phyloP scores from a whole-genome alignment of 2,797 vertebrate genomes.

The Poliocrania exsul region DNA sequence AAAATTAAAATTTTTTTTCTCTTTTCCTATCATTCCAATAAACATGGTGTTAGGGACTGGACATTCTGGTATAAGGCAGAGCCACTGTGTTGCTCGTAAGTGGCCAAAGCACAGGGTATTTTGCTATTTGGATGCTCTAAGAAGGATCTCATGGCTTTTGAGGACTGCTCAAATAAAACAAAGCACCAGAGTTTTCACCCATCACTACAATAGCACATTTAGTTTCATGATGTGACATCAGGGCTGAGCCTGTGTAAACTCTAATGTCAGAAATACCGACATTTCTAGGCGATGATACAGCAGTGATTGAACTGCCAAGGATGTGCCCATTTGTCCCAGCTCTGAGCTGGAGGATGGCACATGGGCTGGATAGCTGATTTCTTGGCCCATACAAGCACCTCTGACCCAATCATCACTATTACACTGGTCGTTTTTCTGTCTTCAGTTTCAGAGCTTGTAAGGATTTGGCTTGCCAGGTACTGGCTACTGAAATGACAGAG shows the following conservation, averaged over 20 bases:
- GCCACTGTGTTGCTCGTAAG: background rate
- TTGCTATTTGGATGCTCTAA: background rate
- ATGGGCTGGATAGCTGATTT: background rate
- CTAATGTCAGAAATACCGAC: background rate
- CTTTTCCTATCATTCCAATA: background rate
- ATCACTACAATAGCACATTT: background rate
- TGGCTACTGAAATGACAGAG: background rate
- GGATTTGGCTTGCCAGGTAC: background rate
- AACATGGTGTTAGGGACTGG: background rate
- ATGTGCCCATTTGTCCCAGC: background rate
- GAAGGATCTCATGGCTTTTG: background rate
- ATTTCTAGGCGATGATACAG: background rate
- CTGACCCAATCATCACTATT: background rate
- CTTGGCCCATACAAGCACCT: accelerated
- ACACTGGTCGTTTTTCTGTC: background rate
- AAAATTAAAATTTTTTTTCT: background rate
- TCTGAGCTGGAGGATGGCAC: background rate
- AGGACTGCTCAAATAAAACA: background rate
- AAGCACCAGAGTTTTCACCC: background rate
- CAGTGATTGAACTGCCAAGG: background rate
- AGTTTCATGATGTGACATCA: background rate
- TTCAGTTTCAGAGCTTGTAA: background rate
- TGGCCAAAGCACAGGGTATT: background rate
- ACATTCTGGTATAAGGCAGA: background rate
- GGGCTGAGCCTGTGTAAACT: background rate